These are phyloP conservation scores for Brotula barbata DNA, from an alignment of 2,797 vertebrate species.

Conservation along the genomic window DNA sequence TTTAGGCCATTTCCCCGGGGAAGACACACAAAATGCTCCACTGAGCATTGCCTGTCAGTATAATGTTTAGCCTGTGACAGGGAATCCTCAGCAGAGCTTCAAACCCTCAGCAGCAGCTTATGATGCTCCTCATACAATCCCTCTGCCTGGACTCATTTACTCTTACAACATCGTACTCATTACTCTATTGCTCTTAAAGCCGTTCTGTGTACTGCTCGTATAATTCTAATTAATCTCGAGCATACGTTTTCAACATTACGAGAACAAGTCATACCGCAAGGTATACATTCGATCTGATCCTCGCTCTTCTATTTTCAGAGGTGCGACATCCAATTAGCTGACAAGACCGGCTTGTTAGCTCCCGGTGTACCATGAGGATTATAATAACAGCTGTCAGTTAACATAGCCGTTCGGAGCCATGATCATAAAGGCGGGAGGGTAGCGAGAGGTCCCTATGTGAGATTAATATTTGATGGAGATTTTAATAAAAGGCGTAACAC, in stretches of 20 bases:
- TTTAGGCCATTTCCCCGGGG: slow-evolving; percentile 53
- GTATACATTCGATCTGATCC: slow-evolving; percentile 32
- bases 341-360: slow-evolving; percentile 41
- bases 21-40: slow-evolving; percentile 34
- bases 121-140: slow-evolving; percentile 17
- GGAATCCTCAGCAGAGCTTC: slow-evolving; percentile 34
- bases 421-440: slow-evolving; percentile 53
- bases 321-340: slow-evolving; percentile 37
- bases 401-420: slow-evolving; percentile 33
- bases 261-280: slow-evolving; percentile 16
- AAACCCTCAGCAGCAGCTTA: slow-evolving; percentile 27
- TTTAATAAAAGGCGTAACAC: slow-evolving; percentile 79
- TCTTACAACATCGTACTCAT: slow-evolving; percentile 12
- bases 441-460: slow-evolving; percentile 56
- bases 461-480: slow-evolving; percentile 78
- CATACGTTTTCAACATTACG: slow-evolving; percentile 5
- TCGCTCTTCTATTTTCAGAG: neutral
- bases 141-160: slow-evolving; percentile 11
- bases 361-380: slow-evolving; percentile 6
- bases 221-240: slow-evolving; percentile 29
- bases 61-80: slow-evolving; percentile 52
- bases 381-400: slow-evolving; percentile 49
- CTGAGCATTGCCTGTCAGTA: slow-evolving; percentile 51
- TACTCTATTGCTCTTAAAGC: slow-evolving; percentile 32
- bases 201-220: slow-evolving; percentile 10